Conservation (phyloP, 2,888 invertebrate species). For the Lasioglossum malachurum region DNA sequence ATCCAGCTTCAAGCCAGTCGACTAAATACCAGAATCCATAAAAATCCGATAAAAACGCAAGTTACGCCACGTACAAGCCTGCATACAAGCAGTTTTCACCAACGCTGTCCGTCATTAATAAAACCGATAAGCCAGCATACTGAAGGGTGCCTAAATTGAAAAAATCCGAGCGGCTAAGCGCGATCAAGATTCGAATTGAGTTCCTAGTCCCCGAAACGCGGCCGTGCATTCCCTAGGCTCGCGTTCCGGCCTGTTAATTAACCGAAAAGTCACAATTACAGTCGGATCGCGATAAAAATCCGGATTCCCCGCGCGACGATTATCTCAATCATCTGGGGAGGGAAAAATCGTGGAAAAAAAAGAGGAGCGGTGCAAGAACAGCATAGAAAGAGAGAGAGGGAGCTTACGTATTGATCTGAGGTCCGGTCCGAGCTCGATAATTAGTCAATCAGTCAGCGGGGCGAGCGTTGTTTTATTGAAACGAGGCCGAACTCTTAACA, state of each 20-base stretch:
- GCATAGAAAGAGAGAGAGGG: neutral
- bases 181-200: conserved; percentile 5
- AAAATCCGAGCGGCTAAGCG: neutral
- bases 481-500: conserved; percentile 63
- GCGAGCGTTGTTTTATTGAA: conserved; percentile 64
- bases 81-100: neutral
- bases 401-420: conserved; percentile 52
- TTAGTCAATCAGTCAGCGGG: conserved; percentile 77
- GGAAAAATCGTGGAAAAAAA: conserved; percentile 5
- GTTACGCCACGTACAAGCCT: neutral
- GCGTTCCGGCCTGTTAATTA: conserved; percentile 40
- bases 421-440: conserved; percentile 69
- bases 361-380: neutral
- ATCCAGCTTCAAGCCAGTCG: neutral
- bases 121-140: neutral
- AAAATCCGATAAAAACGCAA: neutral
- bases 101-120: neutral
- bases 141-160: neutral
- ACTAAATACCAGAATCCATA: neutral
- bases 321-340: conserved; percentile 42
- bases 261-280: conserved; percentile 54
- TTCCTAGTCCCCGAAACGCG: neutral
- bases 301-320: conserved; percentile 25
- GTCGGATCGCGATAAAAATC: conserved; percentile 40
- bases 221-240: neutral